Conservation (phyloP, 2,888 invertebrate genomes). For the Tipula lateralis region DNA sequence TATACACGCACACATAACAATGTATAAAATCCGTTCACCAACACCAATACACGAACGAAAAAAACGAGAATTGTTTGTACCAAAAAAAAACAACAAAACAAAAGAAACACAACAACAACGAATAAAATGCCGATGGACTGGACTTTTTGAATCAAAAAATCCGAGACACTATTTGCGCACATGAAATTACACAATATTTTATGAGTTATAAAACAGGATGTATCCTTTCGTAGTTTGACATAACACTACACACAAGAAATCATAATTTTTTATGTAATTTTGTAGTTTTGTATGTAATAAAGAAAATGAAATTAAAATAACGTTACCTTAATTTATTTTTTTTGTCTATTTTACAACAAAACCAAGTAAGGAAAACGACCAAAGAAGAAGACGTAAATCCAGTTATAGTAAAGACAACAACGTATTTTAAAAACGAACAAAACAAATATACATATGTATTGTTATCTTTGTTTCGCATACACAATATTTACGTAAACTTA, state of each 20-base stretch:
- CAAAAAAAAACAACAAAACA: slow-evolving; percentile 2
- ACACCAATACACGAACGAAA: neutral
- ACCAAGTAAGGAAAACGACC: neutral
- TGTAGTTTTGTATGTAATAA: neutral
- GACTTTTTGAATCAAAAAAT: neutral
- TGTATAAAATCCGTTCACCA: neutral
- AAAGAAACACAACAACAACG: neutral
- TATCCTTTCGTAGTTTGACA: neutral
- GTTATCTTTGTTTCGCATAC: neutral
- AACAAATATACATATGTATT: neutral
- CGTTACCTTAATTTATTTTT: slow-evolving; percentile 29
- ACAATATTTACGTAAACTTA: neutral
- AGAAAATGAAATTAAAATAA: slow-evolving; percentile 30
- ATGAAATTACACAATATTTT: neutral
- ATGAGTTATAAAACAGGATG: slow-evolving; percentile 2
- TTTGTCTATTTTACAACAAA: slow-evolving; percentile 9
- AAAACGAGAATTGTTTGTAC: neutral
- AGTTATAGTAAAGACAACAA: slow-evolving; percentile 30
- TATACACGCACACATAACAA: neutral
- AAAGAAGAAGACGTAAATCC: slow-evolving; percentile 31
- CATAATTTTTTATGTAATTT: neutral
- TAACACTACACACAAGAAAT: neutral
- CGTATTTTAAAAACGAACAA: slow-evolving; percentile 20
- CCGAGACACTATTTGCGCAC: neutral
- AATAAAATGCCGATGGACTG: neutral